Evolutionary conservation across 2,888 invertebrate species (phyloP).

Genomic region (Carabus problematicus): DNA sequence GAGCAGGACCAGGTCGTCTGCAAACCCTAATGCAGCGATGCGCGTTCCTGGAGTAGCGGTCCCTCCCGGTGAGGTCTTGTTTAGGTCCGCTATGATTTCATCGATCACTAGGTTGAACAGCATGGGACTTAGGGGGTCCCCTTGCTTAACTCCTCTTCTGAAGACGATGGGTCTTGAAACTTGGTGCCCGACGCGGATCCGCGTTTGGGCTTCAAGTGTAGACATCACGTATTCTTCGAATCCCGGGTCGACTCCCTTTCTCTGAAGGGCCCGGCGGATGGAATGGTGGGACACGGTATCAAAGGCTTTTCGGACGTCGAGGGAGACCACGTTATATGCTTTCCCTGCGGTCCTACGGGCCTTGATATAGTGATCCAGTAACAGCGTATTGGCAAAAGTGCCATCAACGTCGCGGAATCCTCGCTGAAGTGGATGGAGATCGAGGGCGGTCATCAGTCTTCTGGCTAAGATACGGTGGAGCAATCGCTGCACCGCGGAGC

Average conservation of each 20-base stretch:
- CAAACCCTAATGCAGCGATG: conserved; percentile 53
- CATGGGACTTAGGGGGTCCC: conserved; percentile 54
- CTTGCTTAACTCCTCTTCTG: conserved; percentile 55
- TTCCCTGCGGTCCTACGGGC: conserved; percentile 47
- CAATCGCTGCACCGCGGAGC: conserved; percentile 46
- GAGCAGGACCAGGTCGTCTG: conserved; percentile 54
- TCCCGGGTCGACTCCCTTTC: conserved; percentile 49
- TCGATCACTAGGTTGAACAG: conserved; percentile 50
- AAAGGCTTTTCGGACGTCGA: conserved; percentile 57
- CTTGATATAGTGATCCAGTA: conserved; percentile 45
- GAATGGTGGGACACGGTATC: conserved; percentile 44
- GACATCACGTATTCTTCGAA: conserved; percentile 51
- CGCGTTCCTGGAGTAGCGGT: neutral
- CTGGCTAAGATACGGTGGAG: conserved; percentile 47
- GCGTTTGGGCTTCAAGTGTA: too few relatives aligned
- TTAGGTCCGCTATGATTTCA: conserved; percentile 45
- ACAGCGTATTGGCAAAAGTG: too few relatives aligned
- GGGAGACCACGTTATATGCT: conserved; percentile 52
- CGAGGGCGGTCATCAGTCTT: conserved; percentile 47
- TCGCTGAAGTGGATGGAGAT: too few relatives aligned
- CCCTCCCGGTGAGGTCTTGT: conserved; percentile 38
- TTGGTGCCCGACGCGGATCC: too few relatives aligned
- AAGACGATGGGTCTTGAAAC: too few relatives aligned
- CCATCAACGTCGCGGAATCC: too few relatives aligned
- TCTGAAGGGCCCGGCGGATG: conserved; percentile 49